Evolutionary conservation across 1,140 invertebrate genomes (phyloP).

Genomic region (Whitmania pigra): DNA sequence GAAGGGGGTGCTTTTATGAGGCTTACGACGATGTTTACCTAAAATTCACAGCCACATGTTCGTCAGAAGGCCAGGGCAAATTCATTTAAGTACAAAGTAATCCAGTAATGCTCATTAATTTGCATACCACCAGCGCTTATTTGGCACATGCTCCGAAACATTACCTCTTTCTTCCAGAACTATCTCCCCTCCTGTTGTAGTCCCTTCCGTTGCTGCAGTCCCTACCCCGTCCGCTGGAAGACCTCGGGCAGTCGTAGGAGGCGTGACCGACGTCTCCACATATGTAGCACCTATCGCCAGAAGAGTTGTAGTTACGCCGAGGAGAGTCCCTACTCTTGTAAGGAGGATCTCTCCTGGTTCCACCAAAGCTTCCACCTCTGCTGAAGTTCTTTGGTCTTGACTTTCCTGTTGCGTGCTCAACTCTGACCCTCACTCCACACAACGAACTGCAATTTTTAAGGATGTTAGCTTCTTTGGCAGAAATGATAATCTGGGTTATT

Average conservation of each 20-base stretch:
- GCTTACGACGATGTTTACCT: no score
- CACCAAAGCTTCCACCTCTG: constrained; percentile 18
- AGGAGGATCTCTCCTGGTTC: constrained; percentile 49
- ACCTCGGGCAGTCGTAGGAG: constrained; percentile 57
- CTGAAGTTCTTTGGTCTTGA: constrained; percentile 40
- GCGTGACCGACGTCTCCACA: constrained; percentile 77
- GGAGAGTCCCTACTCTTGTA: constrained; percentile 53
- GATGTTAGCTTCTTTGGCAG: no score
- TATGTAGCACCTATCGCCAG: constrained; percentile 71
- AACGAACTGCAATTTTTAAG: constrained; percentile 50
- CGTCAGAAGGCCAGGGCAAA: no score
- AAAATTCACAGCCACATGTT: no score
- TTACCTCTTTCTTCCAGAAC: no score
- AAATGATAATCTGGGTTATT: no score
- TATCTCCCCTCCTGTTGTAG: no score
- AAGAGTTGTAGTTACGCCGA: constrained; percentile 67
- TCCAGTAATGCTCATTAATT: no score
- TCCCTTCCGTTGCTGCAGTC: neutral
- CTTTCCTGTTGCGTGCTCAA: constrained; percentile 76
- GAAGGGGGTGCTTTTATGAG: no score
- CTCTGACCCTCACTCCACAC: constrained; percentile 73
- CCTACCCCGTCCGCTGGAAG: constrained; percentile 16
- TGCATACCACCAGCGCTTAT: no score
- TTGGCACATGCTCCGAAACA: no score
- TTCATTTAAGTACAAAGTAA: no score